Conservation (phyloP, 2,888 invertebrate species). For the Trypoxylon attenuatum region DNA sequence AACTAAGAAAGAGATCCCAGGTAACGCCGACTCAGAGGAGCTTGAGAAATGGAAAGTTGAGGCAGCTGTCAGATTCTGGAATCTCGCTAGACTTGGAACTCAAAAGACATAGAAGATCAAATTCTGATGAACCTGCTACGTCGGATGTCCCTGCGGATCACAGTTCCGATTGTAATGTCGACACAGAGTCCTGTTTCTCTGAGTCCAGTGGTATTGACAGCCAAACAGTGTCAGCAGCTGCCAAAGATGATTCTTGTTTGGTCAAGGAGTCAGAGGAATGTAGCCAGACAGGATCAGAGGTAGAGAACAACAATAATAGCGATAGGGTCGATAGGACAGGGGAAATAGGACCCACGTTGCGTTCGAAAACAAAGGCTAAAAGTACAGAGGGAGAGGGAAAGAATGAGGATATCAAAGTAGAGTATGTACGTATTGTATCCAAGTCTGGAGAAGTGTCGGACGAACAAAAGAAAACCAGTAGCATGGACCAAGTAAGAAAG, state of each 20-base stretch:
- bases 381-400: slow-evolving; percentile 56
- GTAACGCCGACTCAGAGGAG: slow-evolving; percentile 75
- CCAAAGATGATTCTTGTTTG: slow-evolving; percentile 50
- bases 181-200: slow-evolving; percentile 60
- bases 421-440: slow-evolving; percentile 38
- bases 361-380: slow-evolving; percentile 71
- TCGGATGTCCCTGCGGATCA: slow-evolving; percentile 50
- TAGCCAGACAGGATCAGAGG: slow-evolving; percentile 51
- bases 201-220: slow-evolving; percentile 58
- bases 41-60: slow-evolving; percentile 81
- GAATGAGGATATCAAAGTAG: slow-evolving; percentile 50
- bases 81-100: slow-evolving; percentile 56
- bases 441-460: slow-evolving; percentile 35
- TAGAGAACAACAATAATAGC: slow-evolving; percentile 70
- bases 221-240: slow-evolving; percentile 32
- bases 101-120: slow-evolving; percentile 60
- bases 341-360: slow-evolving; percentile 67
- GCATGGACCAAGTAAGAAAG: slow-evolving; percentile 60
- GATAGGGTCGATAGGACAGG: slow-evolving; percentile 60
- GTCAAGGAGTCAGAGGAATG: slow-evolving; percentile 54
- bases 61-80: slow-evolving; percentile 75
- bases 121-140: slow-evolving; percentile 58
- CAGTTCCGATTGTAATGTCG: slow-evolving; percentile 52
- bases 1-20: slow-evolving; percentile 56
- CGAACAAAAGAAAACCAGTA: slow-evolving; percentile 47